Conservation (phyloP, 2,888 invertebrate species). For the Phymatocera aterrima region DNA sequence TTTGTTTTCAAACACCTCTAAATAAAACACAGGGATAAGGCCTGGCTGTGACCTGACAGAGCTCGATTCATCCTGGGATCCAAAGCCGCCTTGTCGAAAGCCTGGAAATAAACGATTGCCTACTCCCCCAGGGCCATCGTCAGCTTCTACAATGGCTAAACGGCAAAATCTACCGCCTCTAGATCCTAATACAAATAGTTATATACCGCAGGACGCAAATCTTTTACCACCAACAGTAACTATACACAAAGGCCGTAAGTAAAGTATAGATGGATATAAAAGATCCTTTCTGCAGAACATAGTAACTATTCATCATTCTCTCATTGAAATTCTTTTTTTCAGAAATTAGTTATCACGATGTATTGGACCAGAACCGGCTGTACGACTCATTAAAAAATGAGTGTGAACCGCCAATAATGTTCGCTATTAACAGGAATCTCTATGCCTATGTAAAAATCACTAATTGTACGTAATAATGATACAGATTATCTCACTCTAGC, state of each 20-base stretch:
- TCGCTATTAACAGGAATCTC: constrained; percentile 86
- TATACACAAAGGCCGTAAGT: constrained; percentile 76
- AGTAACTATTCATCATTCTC: too few relatives aligned
- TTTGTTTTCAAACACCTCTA: constrained; percentile 69
- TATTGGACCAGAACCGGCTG: constrained; percentile 77
- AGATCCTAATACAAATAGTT: constrained; percentile 77
- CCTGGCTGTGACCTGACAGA: constrained; percentile 92
- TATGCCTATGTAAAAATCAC: constrained; percentile 85
- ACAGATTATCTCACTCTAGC: not conserved
- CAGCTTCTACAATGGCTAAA: constrained; percentile 59
- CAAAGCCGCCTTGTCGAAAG: constrained; percentile 72
- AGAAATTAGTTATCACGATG: constrained; percentile 78
- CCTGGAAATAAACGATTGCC: constrained; percentile 68
- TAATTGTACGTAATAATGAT: constrained; percentile 80
- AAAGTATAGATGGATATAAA: not conserved
- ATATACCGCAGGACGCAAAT: constrained; percentile 77
- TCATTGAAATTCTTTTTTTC: constrained; percentile 62
- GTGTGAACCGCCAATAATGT: constrained; percentile 79
- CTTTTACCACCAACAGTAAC: constrained; percentile 78
- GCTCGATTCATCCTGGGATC: constrained; percentile 81
- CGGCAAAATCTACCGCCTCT: constrained; percentile 72
- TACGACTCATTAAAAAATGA: constrained; percentile 79
- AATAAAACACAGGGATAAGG: constrained; percentile 79
- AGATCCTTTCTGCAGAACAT: too few relatives aligned
- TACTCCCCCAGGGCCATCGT: constrained; percentile 64